These are phyloP conservation scores for Deroplatys truncata DNA, from an alignment of 2,888 invertebrate genomes.

Conservation along the genomic window DNA sequence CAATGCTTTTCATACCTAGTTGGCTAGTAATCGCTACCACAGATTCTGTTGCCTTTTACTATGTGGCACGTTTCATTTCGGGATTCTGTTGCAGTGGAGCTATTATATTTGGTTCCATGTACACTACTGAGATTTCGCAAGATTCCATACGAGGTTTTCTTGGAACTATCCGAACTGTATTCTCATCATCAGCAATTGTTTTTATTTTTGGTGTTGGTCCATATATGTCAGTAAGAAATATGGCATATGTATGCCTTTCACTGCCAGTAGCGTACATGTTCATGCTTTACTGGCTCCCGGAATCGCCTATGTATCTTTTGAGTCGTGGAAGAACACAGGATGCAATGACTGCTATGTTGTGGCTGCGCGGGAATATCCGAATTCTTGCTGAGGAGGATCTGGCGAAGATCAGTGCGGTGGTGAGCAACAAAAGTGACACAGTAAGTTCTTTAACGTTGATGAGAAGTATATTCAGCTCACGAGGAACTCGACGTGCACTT, in stretches of 20 bases:
- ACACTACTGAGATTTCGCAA: constrained; percentile 60
- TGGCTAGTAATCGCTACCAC: constrained; percentile 9
- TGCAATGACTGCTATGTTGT: neutral
- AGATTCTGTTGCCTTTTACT: constrained; percentile 28
- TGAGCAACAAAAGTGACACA: neutral
- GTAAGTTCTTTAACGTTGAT: neutral
- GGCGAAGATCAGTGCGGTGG: neutral
- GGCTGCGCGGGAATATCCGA: neutral
- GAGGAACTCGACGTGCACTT: constrained; percentile 35
- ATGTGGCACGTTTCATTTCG: constrained; percentile 47
- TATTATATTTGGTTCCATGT: constrained; percentile 54
- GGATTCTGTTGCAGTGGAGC: constrained; percentile 58
- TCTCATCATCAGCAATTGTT: constrained; percentile 48
- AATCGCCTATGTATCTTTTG: neutral
- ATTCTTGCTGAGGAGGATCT: neutral
- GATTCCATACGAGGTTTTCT: constrained; percentile 52
- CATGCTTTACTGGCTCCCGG: neutral
- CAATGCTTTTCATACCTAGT: neutral
- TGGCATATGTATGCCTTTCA: neutral
- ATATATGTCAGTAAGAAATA: constrained; percentile 45
- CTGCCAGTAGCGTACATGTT: neutral
- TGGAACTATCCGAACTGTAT: constrained; percentile 54
- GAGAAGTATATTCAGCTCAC: neutral
- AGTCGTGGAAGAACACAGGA: neutral
- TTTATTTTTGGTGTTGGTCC: constrained; percentile 51